Evolutionary conservation across 2,113 vertebrate genomes (phyloP).

Genomic region (Pluvianellus socialis): DNA sequence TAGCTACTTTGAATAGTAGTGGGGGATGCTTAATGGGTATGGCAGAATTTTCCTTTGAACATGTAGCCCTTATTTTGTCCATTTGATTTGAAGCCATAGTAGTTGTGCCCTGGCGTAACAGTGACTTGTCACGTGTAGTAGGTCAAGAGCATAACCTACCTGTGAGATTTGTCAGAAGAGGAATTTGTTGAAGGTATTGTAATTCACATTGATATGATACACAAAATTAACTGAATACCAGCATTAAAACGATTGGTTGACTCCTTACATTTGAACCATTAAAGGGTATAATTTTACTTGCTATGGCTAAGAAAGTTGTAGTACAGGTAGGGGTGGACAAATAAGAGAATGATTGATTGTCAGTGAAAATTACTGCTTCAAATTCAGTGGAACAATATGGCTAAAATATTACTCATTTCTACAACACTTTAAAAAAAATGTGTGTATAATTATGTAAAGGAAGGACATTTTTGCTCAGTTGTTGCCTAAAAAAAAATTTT

Average conservation of each 20-base stretch:
- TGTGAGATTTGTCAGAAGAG: background rate
- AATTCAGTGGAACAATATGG: background rate
- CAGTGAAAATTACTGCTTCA: background rate
- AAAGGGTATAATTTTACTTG: background rate
- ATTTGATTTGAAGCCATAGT: background rate
- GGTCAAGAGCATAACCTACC: background rate
- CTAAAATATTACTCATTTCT: slow-evolving; percentile 2
- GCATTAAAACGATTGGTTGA: background rate
- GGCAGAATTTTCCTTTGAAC: slow-evolving; percentile 10
- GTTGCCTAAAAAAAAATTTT: background rate
- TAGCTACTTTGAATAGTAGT: background rate
- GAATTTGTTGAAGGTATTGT: background rate
- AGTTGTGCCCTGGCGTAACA: background rate
- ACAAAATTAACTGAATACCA: no score
- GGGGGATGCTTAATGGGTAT: background rate
- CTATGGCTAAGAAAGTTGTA: background rate
- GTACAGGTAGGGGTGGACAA: background rate
- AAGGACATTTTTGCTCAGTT: background rate
- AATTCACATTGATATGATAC: background rate
- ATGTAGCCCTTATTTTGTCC: slow-evolving; percentile 66
- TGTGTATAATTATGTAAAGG: background rate
- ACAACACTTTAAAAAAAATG: background rate
- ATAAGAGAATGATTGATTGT: background rate
- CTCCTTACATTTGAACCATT: background rate
- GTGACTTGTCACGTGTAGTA: background rate